Percentiles rank a stretch among this genome's conserved stretches.
These are phyloP conservation scores for Dipodomys spectabilis DNA, from an alignment of 2,113 vertebrate species.

Conservation along the genomic window DNA sequence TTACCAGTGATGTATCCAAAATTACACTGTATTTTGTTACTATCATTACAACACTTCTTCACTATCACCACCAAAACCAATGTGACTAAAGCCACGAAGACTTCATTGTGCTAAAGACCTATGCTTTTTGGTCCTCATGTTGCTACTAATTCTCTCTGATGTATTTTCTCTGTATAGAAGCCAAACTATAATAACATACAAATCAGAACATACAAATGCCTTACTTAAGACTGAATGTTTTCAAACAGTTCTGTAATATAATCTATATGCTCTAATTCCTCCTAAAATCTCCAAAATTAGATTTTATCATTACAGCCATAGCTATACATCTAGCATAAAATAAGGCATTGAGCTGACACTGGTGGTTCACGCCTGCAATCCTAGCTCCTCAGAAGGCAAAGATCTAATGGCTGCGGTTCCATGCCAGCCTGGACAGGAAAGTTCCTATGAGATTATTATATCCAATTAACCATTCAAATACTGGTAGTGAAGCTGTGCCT, in stretches of 20 bases:
- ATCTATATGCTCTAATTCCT: neutral
- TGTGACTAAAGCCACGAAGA: neutral
- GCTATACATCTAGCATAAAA: neutral
- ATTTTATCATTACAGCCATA: neutral
- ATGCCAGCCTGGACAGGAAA: no score
- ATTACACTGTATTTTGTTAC: no score
- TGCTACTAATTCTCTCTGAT: neutral
- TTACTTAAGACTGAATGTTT: neutral
- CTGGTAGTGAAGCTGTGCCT: no score
- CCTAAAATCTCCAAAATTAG: neutral
- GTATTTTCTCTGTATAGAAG: neutral
- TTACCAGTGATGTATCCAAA: accelerated
- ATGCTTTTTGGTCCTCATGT: neutral
- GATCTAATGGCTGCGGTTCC: no score
- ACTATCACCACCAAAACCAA: neutral
- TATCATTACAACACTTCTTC: accelerated
- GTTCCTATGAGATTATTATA: no score
- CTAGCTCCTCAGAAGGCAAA: no score
- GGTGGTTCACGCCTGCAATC: no score
- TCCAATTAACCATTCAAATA: no score
- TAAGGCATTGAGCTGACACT: neutral
- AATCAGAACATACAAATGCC: neutral
- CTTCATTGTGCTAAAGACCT: neutral
- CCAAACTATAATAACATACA: neutral
- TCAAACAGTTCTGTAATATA: neutral